Conservation (phyloP, 2,797 vertebrate genomes). For the Paratrypauchen microcephalus region DNA sequence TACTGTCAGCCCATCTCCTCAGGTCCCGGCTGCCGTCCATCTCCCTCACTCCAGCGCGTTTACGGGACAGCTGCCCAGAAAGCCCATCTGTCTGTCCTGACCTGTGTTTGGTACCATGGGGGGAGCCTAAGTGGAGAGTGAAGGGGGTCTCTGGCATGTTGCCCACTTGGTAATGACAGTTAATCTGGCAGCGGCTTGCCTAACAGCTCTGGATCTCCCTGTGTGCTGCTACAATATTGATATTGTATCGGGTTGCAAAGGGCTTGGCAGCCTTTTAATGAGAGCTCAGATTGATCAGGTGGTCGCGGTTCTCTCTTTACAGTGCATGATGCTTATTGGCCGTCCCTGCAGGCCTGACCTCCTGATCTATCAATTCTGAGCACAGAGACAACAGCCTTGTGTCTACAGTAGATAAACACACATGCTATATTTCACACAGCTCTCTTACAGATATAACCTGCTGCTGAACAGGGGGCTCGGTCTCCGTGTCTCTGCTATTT, state of each 20-base stretch:
- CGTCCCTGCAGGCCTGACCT: constrained; percentile 45
- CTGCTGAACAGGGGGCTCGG: not conserved
- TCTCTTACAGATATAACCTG: not conserved
- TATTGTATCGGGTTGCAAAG: constrained; percentile 74
- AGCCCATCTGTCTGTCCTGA: constrained; percentile 70
- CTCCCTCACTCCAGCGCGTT: constrained; percentile 39
- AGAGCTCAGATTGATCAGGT: constrained; percentile 81
- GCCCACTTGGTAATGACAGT: constrained; percentile 65
- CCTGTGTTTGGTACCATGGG: constrained; percentile 65
- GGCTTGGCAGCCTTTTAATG: constrained; percentile 79
- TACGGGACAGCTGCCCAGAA: constrained; percentile 62
- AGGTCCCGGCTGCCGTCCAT: constrained; percentile 53
- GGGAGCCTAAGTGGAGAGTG: constrained; percentile 62
- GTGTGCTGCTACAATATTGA: constrained; percentile 76
- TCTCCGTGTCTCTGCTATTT: constrained; percentile 8
- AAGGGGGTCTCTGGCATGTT: constrained; percentile 65
- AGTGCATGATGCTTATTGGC: constrained; percentile 49
- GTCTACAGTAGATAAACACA: not conserved
- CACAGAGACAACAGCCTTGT: constrained; percentile 8
- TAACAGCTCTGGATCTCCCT: constrained; percentile 63
- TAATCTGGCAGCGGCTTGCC: constrained; percentile 57
- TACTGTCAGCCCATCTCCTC: constrained; percentile 44
- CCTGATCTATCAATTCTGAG: constrained; percentile 31
- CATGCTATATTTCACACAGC: not conserved
- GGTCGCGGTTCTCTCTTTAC: constrained; percentile 63